Conservation (phyloP, 2,797 vertebrate genomes). For the Phrynocephalus vlangalii region DNA sequence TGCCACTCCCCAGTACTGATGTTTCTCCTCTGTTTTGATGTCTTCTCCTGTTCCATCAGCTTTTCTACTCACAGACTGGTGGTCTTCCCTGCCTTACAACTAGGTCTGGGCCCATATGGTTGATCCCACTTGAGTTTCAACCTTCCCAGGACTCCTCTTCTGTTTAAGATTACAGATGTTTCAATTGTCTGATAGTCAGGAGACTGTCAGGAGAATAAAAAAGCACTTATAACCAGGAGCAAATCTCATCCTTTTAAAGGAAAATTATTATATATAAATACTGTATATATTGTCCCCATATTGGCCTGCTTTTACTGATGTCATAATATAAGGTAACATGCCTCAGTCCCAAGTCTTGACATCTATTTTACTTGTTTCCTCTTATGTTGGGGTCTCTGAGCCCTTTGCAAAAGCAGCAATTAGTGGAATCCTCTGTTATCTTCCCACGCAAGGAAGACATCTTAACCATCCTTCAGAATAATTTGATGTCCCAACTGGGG, state of each 20-base stretch:
- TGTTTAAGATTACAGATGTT: background rate
- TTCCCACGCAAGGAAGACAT: background rate
- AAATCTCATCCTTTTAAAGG: background rate
- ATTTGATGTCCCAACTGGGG: background rate
- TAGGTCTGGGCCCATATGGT: background rate
- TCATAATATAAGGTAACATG: background rate
- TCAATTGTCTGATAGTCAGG: background rate
- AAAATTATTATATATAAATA: background rate
- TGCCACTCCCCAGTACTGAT: background rate
- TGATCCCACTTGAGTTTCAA: background rate
- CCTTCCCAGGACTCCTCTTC: background rate
- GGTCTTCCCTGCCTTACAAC: background rate
- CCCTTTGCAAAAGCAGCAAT: background rate
- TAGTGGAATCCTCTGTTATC: background rate
- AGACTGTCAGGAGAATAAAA: background rate
- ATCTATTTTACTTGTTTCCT: background rate
- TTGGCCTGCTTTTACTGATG: background rate
- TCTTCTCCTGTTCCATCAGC: background rate
- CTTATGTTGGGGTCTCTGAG: background rate
- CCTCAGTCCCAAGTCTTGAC: background rate
- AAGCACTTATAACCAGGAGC: background rate
- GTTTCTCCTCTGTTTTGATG: background rate
- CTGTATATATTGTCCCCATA: background rate
- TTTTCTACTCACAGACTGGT: background rate
- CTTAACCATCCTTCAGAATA: conserved; percentile 2